phyloP scores from a whole-genome alignment of 2,797 vertebrate genomes.

The Halcyon badia region DNA sequence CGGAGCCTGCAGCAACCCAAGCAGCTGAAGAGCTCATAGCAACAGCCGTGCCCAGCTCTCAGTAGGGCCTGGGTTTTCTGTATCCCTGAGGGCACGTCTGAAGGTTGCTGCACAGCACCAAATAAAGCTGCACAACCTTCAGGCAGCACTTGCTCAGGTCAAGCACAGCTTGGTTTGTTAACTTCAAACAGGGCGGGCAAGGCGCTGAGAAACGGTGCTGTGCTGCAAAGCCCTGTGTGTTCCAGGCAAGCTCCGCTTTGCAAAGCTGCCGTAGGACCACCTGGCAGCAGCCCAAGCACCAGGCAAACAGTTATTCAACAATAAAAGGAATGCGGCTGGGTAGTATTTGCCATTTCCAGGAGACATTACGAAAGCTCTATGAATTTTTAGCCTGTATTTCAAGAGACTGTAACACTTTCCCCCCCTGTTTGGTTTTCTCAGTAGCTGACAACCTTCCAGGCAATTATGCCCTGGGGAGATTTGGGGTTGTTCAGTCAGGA shows the following conservation, averaged over 20 bases:
- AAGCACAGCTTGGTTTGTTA: neutral
- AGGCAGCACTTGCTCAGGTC: fast-evolving
- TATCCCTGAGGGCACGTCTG: fast-evolving
- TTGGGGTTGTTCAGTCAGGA: too few species aligned
- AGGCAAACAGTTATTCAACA: neutral
- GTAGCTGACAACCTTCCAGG: neutral
- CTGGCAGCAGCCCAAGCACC: neutral
- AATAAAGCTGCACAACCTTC: neutral
- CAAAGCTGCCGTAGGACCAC: neutral
- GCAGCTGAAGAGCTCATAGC: too few species aligned
- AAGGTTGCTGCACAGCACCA: neutral
- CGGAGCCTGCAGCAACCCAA: too few species aligned
- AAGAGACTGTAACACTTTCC: neutral
- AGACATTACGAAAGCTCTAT: neutral
- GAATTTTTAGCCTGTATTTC: neutral
- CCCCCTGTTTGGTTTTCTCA: neutral
- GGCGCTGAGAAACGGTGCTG: neutral
- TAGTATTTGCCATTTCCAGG: neutral
- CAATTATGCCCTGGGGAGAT: neutral
- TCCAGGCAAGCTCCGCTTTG: too few species aligned
- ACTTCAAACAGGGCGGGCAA: neutral
- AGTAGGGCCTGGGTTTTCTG: too few species aligned
- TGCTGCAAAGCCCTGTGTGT: too few species aligned
- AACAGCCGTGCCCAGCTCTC: too few species aligned
- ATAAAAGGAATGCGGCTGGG: neutral